phyloP scores from a whole-genome alignment of 2,888 invertebrate genomes.

The Brenthis hecate region DNA sequence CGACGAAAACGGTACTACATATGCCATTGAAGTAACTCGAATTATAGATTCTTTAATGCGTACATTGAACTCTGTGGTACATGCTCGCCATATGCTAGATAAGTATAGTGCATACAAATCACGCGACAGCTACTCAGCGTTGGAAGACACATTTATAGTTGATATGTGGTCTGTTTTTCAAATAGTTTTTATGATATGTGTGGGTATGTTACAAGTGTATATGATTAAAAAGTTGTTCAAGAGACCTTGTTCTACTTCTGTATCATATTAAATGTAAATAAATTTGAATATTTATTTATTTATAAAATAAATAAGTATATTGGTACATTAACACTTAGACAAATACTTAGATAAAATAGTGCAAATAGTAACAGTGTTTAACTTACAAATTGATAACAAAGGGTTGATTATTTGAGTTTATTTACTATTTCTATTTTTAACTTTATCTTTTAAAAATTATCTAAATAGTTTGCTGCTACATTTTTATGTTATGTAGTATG shows the following conservation, averaged over 20 bases:
- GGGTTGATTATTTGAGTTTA: too few relatives aligned
- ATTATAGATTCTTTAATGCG: constrained; percentile 85
- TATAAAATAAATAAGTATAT: too few relatives aligned
- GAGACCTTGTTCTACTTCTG: constrained; percentile 10
- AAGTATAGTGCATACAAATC: constrained; percentile 88
- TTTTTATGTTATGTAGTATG: too few relatives aligned
- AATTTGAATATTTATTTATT: too few relatives aligned
- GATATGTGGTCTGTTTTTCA: constrained; percentile 90
- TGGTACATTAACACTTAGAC: too few relatives aligned
- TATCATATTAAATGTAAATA: neutral
- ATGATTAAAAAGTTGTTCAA: constrained; percentile 86
- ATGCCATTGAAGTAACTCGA: constrained; percentile 72
- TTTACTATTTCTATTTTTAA: too few relatives aligned
- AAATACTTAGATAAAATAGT: too few relatives aligned
- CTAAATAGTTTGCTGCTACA: too few relatives aligned
- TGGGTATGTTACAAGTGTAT: constrained; percentile 89
- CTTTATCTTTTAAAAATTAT: too few relatives aligned
- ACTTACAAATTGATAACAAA: too few relatives aligned
- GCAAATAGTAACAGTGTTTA: too few relatives aligned
- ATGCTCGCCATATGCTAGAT: constrained; percentile 85
- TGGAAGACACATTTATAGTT: constrained; percentile 90
- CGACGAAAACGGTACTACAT: constrained; percentile 53
- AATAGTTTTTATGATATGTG: constrained; percentile 86
- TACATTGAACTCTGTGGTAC: constrained; percentile 84
- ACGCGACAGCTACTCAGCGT: constrained; percentile 90